Base-by-base conservation (phyloP, 2,888 invertebrate genomes). In the Mycogona germanica region DNA sequence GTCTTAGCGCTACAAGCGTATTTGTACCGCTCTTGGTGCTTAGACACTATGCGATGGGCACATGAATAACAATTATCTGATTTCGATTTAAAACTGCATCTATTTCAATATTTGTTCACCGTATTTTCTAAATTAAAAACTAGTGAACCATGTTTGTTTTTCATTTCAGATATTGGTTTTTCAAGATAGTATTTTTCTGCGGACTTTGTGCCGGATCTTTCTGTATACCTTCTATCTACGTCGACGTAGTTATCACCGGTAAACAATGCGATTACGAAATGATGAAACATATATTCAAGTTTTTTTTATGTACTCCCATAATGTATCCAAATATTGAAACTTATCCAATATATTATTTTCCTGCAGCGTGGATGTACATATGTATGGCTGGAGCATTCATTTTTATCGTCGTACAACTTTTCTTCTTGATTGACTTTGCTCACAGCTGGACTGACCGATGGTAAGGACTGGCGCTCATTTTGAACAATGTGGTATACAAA, bases 351-450 rank as follows among this genome's bases (percentile, higher is more conserved):
- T n/a, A n/a, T n/a, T n/a, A n/a, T n/a, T n/a, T n/a, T n/a, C 49
- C 60, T 60, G 47, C 63, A 72, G 72, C 67, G 45, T 71, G 70
- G 70, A 71, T 72, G 70, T 72, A 71, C 58, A 61, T 69, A 44
- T 71, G 71, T 2, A 68, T 72, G 68, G 65, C 64, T 26, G 72
- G 70, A 45, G 72, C 70, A 2, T 65, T 65, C 41, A 40, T 70
- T 3, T 73, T 72, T 61, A 69, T 72, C 28, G 59, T 71, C 7
- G 63, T 73, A 30, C 72, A 73, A 61, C 62, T 73, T 14, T 61
- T 71, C 46, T 62, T 73, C 3, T 62, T 73, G 49, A 70, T 72
- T 2, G 71, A 72, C 59, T 71, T 72, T 61, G 68, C 69, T n/a
- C 69, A 72, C 63, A 63, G 66, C 2, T 70, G 70, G 68, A 70